Evolutionary conservation across 2,113 vertebrate genomes (phyloP), one percentile per base, ranked within the genome.

Genomic region (Paratilapia polleni): DNA sequence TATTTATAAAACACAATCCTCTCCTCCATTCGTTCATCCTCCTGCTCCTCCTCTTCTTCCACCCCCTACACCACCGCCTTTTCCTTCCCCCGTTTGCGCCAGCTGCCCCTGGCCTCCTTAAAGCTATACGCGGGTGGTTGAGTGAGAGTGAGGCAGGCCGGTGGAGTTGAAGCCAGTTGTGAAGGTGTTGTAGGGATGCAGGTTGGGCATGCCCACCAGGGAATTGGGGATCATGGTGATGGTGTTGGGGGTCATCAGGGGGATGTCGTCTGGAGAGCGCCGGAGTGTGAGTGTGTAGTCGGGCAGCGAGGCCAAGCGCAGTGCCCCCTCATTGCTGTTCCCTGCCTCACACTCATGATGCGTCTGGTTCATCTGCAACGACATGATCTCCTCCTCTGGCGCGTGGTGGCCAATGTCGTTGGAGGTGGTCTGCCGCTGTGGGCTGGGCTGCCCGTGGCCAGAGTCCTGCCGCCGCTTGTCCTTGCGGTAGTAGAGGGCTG

Each of bases 161-260:
- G 98, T 97, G 94, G 97, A 98, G 95, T 98, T 98, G 96, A 99
- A 99, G 82, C 98, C 98, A 4, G 98, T 95, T 0, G 98, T 98
- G 93, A 99, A 99, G 92, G 98, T 99, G 94, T 99, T 99, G 95
- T 99, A 99, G 1, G 98, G 98, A 93, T 99, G 98, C 93, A 99
- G 94, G 89, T 97, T 98, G 94, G 99, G 98, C 95, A 99, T 97
- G 90, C 97, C 97, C 95, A 99, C 98, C 95, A 99, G 95, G 12
- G 98, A 99, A 93, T 99, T 99, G 92, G 98, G 98, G 86, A 99
- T 99, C 98, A 99, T 99, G 91, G 98, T 99, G 95, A 99, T 99
- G 93, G 98, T 99, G 95, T 99, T 99, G 90, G 98, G 98, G 49
- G 98, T 98, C 98, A 99, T 98, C 80, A 99, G 97, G 1, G 98